Evolutionary conservation across 2,888 invertebrate species (phyloP), one percentile per base, ranked within the genome.

Genomic region (Salpingus planirostris): DNA sequence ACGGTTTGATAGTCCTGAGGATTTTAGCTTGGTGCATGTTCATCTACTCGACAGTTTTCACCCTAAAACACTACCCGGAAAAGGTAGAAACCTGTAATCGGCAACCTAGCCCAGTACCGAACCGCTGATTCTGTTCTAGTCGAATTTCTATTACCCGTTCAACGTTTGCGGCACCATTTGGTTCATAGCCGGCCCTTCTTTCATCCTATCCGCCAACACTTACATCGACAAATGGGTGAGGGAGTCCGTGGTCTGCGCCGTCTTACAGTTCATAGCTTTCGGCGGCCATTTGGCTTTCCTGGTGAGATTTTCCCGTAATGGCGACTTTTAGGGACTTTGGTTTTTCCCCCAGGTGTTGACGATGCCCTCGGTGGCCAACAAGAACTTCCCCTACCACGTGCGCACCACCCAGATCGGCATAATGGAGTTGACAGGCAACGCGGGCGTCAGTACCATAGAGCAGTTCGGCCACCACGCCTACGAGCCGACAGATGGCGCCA

Each of bases 381-480:
- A 80, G 53, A 88, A 88, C 56, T 91, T 92, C 52, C 92, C 92
- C 0, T 92, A 86, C 59, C 91, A 92, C 58, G 88, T 91, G 14
- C 67, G 88, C 30, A 90, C 90, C 0, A 82, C 84, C 1, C 89
- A 90, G 65, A 79, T 82, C 14, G 80, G 79, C 1, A 70, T 78
- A 0, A 78, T 80, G 77, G 76, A 78, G 60, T 65, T 72, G 33
- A 57, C 59, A 11, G 47, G 69, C 61, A 65, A 68, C 5, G 64
- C 65, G 0, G 69, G 71, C 2, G 66, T 63, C 28, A 62, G 69
- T 1, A 67, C 66, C 1, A 52, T 76, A 6, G 76, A 78, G 42
- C 67, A 73, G 15, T 79, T 79, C 46, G 72, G 74, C 1, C 75
- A 74, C 21, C 78, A 76, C 47, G 67, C 73, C 0, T 80, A 80